These are phyloP conservation scores for Hylyphantes graminicola DNA, from an alignment of 1,140 invertebrate genomes.

Conservation along the genomic window DNA sequence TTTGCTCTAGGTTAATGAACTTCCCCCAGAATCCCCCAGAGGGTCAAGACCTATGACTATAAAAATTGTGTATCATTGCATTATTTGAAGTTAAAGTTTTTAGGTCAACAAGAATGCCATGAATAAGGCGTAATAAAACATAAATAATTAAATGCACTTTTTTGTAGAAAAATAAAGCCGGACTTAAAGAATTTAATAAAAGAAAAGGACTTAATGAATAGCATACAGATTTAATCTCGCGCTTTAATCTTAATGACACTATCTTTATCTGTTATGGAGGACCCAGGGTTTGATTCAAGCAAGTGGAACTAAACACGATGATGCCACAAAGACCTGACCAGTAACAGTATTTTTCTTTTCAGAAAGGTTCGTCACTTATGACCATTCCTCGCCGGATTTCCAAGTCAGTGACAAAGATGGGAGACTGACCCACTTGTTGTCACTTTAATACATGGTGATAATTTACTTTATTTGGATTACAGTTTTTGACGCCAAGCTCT, in stretches of 20 bases:
- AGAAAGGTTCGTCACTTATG: slow-evolving; percentile 31
- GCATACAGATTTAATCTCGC: slow-evolving; percentile 12
- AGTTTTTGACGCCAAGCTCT: slow-evolving; percentile 34
- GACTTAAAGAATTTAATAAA: too few species aligned
- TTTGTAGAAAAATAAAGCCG: too few species aligned
- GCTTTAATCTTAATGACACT: slow-evolving; percentile 24
- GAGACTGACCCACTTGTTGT: slow-evolving; percentile 31
- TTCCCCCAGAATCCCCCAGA: too few species aligned
- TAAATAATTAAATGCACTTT: too few species aligned
- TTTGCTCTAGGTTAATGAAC: too few species aligned
- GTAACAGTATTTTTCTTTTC: slow-evolving; percentile 34
- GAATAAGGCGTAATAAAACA: too few species aligned
- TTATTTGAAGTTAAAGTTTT: too few species aligned
- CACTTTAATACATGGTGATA: slow-evolving; percentile 6
- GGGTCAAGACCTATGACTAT: too few species aligned
- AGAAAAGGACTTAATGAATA: background rate
- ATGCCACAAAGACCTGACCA: slow-evolving; percentile 11
- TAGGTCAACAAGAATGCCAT: too few species aligned
- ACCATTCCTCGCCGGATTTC: slow-evolving; percentile 45
- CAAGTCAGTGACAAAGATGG: slow-evolving; percentile 17
- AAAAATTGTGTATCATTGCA: too few species aligned
- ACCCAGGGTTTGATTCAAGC: slow-evolving; percentile 18
- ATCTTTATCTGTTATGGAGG: slow-evolving; percentile 7
- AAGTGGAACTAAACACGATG: slow-evolving; percentile 50
- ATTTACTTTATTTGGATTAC: slow-evolving; percentile 1